Conservation (phyloP, 35 echinoderm and acorn worm genomes). For the Holothuria glaberrima region DNA sequence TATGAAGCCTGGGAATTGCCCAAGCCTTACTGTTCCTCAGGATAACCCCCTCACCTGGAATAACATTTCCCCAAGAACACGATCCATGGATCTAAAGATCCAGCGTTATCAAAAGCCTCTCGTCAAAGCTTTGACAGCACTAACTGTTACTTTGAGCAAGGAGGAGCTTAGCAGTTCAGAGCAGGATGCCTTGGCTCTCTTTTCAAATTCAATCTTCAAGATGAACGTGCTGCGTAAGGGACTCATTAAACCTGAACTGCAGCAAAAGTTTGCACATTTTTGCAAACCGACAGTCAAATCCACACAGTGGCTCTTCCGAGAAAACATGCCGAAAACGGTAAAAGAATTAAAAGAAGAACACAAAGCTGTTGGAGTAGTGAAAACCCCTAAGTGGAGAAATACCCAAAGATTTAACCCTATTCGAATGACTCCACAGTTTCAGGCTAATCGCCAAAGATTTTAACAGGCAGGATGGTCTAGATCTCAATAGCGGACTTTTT, state of each 20-base stretch:
- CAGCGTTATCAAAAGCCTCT: slow-evolving; percentile 40
- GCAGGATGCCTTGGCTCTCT: slow-evolving; percentile 8
- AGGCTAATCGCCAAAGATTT: neutral
- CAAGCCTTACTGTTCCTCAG: neutral
- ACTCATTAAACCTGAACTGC: slow-evolving; percentile 38
- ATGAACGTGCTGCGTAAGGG: slow-evolving; percentile 50
- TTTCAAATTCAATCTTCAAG: slow-evolving; percentile 39
- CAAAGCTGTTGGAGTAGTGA: slow-evolving; percentile 30
- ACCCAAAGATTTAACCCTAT: neutral
- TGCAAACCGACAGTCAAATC: slow-evolving; percentile 13
- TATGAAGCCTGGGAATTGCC: slow-evolving; percentile 26
- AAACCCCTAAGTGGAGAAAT: neutral
- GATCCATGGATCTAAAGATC: slow-evolving; percentile 47
- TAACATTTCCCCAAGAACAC: neutral
- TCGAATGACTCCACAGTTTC: neutral
- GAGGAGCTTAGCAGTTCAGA: neutral
- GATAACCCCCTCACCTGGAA: slow-evolving; percentile 38
- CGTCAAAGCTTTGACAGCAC: neutral
- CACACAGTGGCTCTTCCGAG: slow-evolving; percentile 38
- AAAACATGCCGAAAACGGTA: slow-evolving; percentile 21
- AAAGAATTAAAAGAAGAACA: slow-evolving; percentile 51
- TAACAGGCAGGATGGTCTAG: neutral
- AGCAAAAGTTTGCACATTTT: slow-evolving; percentile 25
- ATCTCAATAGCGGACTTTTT: slow-evolving; percentile 18
- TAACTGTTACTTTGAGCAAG: neutral